Evolutionary conservation across 2,888 invertebrate genomes (phyloP), one percentile per base, ranked within the genome.

Genomic region (Drosophila ustulata): DNA sequence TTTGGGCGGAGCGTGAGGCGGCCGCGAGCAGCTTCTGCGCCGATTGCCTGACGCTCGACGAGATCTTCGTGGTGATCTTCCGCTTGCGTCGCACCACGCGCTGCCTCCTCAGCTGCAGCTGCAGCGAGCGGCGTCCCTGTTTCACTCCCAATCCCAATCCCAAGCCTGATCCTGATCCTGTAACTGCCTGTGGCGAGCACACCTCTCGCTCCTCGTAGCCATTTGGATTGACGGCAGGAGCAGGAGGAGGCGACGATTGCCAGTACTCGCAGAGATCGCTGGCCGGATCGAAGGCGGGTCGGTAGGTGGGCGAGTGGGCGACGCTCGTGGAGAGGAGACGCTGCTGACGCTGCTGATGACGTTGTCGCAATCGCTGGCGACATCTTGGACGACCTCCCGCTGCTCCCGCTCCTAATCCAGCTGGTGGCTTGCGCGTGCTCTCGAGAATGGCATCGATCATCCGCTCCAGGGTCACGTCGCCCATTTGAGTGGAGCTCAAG

Each of bases 401-500:
- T 32, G 46, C 47, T 34, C 28, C 28, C 28, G 37, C 56, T 32
- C 59, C 13, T 32, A 28, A 39, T 28, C 62, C 8, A 13, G 47
- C n/a, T 7, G 86, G 84, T 5, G 84, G 77, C 45, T 92, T 92
- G n/a, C 90, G 88, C 3, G 91, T 92, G 75, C 92, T 92, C 73
- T 92, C 92, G 18, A 92, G 73, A 53, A 92, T 92, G 32, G 92
- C 92, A 66, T 92, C 92, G 64, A 92, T 92, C 92, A 92, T 92
- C 49, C 90, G 90, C 55, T 92, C 92, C 62, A 92, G 70, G 1
- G 92, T 92, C 9, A 87, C 88, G 70, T 92, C 92, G 11, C 92
- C 92, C 91, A 92, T 92, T 66, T 88, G 88, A 1, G 89, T 90
- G 13, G 92, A 92, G 55, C 90, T 92, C 3, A 91, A 72, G 0